Evolutionary conservation across 2,888 invertebrate genomes (phyloP).

Genomic region (Aleiodes testaceus): DNA sequence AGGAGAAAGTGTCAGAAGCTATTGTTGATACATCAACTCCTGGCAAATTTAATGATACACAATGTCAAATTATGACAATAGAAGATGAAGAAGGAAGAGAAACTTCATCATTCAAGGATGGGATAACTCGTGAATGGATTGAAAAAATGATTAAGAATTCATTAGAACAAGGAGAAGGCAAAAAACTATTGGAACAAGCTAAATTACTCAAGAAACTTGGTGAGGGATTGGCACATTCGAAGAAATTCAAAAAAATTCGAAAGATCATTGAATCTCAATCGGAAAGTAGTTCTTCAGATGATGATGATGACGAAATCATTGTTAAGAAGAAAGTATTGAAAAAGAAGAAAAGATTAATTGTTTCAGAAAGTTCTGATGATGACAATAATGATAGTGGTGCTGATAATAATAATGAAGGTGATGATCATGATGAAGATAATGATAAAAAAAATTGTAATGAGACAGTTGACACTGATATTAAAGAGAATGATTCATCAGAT

Average conservation of each 20-base stretch:
- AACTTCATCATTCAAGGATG: slow-evolving; percentile 52
- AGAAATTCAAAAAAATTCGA: slow-evolving; percentile 74
- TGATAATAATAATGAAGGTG: background rate
- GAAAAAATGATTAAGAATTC: slow-evolving; percentile 63
- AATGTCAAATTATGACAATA: slow-evolving; percentile 4
- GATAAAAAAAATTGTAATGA: slow-evolving; percentile 41
- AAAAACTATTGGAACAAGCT: slow-evolving; percentile 69
- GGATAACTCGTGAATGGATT: slow-evolving; percentile 63
- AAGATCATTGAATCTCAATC: slow-evolving; percentile 76
- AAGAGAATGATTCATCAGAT: slow-evolving; percentile 4
- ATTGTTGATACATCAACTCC: slow-evolving; percentile 60
- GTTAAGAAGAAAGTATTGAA: slow-evolving; percentile 43
- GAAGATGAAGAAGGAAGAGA: slow-evolving; percentile 40
- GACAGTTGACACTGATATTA: slow-evolving; percentile 44
- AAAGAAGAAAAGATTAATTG: slow-evolving; percentile 60
- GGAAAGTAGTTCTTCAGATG: slow-evolving; percentile 69
- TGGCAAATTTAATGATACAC: background rate
- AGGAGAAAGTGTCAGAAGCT: slow-evolving; percentile 30
- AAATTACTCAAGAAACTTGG: slow-evolving; percentile 75
- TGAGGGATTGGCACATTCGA: slow-evolving; percentile 57
- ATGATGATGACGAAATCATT: slow-evolving; percentile 67
- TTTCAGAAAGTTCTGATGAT: slow-evolving; percentile 66
- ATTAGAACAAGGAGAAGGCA: slow-evolving; percentile 62
- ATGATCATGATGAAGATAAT: slow-evolving; percentile 37
- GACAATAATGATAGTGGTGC: slow-evolving; percentile 49